phyloP scores from a whole-genome alignment of 2,113 vertebrate species.

The Zonotrichia leucophrys region DNA sequence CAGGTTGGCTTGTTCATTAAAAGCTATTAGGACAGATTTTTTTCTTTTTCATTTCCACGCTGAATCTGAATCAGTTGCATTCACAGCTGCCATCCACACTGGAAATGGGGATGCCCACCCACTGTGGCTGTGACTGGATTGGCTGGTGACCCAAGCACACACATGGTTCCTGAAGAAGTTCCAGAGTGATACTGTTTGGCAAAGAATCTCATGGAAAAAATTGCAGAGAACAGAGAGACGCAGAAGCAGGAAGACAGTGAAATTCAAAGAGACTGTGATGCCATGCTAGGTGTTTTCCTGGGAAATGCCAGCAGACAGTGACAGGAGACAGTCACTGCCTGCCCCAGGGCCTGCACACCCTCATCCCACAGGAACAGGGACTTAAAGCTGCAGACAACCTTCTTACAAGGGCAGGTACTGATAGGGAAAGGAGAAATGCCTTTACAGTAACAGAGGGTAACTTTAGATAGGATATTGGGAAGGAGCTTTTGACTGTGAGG shows the following conservation, averaged over 20 bases:
- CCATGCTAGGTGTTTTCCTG: not conserved
- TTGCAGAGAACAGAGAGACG: not conserved
- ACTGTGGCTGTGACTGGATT: fast-evolving
- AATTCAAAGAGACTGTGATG: not conserved
- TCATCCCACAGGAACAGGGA: fast-evolving
- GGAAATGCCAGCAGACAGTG: not conserved
- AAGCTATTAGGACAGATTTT: not conserved
- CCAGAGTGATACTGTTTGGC: not conserved
- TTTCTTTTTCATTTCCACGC: not conserved
- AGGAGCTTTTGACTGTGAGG: not conserved
- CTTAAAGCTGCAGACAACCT: no score
- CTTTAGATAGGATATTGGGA: not conserved
- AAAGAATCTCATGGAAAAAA: not conserved
- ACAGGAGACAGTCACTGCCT: fast-evolving
- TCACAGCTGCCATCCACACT: not conserved
- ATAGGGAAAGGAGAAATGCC: not conserved
- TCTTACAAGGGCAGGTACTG: no score
- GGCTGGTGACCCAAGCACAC: not conserved
- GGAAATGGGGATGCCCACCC: not conserved
- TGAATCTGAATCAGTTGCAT: not conserved
- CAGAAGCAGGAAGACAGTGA: not conserved
- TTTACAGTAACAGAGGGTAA: not conserved
- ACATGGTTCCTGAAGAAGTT: not conserved
- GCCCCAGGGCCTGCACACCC: fast-evolving
- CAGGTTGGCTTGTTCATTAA: not conserved